Percentiles rank a stretch among this genome's conserved stretches.
These are phyloP conservation scores for Cheumatopsyche charites DNA, from an alignment of 1,140 invertebrate genomes.

Conservation along the genomic window DNA sequence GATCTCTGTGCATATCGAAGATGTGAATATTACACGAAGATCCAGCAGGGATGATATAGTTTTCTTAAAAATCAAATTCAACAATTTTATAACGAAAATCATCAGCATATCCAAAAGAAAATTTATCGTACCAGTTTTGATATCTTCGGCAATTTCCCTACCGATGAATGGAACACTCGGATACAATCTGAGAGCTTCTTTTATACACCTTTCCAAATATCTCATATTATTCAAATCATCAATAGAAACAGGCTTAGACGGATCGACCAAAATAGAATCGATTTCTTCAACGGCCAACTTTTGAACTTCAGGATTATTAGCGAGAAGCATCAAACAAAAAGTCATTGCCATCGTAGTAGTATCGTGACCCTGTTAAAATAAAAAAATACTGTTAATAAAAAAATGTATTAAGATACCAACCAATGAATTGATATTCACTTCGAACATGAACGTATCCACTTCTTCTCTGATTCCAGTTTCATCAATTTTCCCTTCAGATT, in stretches of 20 bases:
- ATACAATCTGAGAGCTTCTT: slow-evolving; percentile 66
- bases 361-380: slow-evolving; percentile 50
- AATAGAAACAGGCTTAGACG: slow-evolving; percentile 58
- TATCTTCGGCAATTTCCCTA: slow-evolving; percentile 56
- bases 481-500: slow-evolving; percentile 61
- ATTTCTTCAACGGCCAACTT: slow-evolving; percentile 68
- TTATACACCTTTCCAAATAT: slow-evolving; percentile 70
- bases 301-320: slow-evolving; percentile 49
- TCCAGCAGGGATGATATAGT: slow-evolving; percentile 33
- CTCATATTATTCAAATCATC: slow-evolving; percentile 64
- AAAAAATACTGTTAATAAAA: slow-evolving; percentile 28
- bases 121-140: slow-evolving; percentile 51
- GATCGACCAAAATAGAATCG: slow-evolving; percentile 64
- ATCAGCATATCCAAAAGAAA: not conserved
- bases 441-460: slow-evolving; percentile 85
- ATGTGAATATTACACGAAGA: slow-evolving; percentile 39
- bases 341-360: slow-evolving; percentile 49
- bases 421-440: slow-evolving; percentile 54
- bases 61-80: slow-evolving; percentile 32
- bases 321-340: slow-evolving; percentile 49
- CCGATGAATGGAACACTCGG: slow-evolving; percentile 69
- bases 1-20: slow-evolving; percentile 34
- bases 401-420: slow-evolving; percentile 50
- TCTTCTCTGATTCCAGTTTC: slow-evolving; percentile 78
- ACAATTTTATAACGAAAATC: not conserved